A percentile compares a stretch with the other conserved stretches of the same genome.
Evolutionary conservation across 2,113 vertebrate genomes (phyloP).

Genomic region (Eolophus roseicapilla): DNA sequence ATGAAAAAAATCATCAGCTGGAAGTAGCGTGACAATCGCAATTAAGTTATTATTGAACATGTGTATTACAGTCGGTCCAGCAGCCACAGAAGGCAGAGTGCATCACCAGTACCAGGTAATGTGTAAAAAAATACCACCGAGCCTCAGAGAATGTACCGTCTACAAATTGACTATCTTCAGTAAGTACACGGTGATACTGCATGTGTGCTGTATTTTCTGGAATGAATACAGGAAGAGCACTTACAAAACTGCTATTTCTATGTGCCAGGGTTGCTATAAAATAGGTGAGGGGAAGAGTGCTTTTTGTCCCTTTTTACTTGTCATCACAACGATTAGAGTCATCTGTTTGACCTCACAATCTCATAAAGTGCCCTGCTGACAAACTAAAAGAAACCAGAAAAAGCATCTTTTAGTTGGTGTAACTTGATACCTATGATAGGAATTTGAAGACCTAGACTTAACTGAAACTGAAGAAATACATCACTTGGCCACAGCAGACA

Average conservation of each 20-base stretch:
- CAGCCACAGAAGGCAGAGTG: conserved; percentile 1
- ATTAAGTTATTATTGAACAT: conserved; percentile 12
- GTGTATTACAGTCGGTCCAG: not conserved
- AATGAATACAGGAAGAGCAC: not conserved
- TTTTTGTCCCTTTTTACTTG: conserved; percentile 11
- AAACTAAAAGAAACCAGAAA: not conserved
- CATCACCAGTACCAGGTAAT: not conserved
- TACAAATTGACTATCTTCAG: not conserved
- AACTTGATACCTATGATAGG: not conserved
- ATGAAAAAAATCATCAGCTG: conserved; percentile 27
- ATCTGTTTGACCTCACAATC: not conserved
- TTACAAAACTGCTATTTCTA: not conserved
- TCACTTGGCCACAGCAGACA: not conserved
- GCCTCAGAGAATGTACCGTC: not conserved
- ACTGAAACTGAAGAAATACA: not conserved
- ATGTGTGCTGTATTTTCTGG: not conserved
- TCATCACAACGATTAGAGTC: not conserved
- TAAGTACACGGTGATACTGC: not conserved
- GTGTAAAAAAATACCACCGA: not conserved
- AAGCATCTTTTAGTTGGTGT: not conserved
- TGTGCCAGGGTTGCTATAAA: not conserved
- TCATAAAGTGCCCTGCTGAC: not conserved
- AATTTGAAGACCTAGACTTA: not conserved
- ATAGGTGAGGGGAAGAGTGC: not conserved
- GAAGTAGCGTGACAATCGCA: not conserved